These are phyloP conservation scores for Euphydryas editha DNA, from an alignment of 2,888 invertebrate genomes.

Conservation along the genomic window DNA sequence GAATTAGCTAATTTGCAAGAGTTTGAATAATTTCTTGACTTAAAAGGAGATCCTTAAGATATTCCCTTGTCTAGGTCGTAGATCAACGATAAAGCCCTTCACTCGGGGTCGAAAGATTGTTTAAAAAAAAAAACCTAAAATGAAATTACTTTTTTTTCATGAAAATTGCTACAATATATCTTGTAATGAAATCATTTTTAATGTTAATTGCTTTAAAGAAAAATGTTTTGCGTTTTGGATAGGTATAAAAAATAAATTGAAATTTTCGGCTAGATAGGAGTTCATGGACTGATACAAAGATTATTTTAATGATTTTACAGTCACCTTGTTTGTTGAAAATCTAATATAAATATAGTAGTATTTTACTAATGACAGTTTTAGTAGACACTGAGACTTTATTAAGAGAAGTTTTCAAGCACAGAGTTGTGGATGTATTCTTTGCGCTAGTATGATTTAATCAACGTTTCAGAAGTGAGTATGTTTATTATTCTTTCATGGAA, in stretches of 20 bases:
- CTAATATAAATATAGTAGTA: too few species aligned
- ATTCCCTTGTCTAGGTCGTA: slow-evolving; percentile 50
- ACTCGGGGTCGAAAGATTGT: slow-evolving; percentile 21
- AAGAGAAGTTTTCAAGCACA: too few species aligned
- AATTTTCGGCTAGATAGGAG: background rate
- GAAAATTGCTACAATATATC: slow-evolving; percentile 5
- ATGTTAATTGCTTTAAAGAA: background rate
- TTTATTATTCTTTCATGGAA: too few species aligned
- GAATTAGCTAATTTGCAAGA: slow-evolving; percentile 46
- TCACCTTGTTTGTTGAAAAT: too few species aligned
- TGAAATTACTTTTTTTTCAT: slow-evolving; percentile 13
- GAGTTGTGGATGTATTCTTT: too few species aligned
- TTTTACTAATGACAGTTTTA: too few species aligned
- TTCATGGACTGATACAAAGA: background rate
- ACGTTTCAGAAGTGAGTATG: too few species aligned
- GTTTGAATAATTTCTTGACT: slow-evolving; percentile 48
- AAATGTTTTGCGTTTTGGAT: background rate
- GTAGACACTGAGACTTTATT: too few species aligned
- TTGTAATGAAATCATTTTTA: slow-evolving; percentile 1
- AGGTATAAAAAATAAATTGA: background rate
- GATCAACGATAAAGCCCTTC: slow-evolving; percentile 32
- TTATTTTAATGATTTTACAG: too few species aligned
- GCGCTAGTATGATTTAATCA: too few species aligned
- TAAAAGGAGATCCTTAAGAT: slow-evolving; percentile 49
- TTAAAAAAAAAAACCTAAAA: slow-evolving; percentile 16